Conservation (phyloP, 2,113 vertebrate genomes). For the Engraulis encrasicolus region DNA sequence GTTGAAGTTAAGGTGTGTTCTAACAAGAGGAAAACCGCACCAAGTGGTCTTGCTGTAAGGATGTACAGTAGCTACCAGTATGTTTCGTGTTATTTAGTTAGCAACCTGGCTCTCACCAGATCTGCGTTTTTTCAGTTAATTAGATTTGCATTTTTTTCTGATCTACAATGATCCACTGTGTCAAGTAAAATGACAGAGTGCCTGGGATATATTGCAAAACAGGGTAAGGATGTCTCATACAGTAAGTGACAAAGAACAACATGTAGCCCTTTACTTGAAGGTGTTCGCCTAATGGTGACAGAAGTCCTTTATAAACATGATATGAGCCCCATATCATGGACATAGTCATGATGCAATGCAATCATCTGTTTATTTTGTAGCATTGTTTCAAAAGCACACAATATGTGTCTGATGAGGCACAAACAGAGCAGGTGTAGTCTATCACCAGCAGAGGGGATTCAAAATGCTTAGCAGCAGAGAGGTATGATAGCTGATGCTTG, state of each 20-base stretch:
- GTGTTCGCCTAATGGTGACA: no score
- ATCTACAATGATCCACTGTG: neutral
- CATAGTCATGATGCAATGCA: no score
- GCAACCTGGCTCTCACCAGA: neutral
- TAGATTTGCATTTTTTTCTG: neutral
- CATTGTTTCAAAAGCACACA: neutral
- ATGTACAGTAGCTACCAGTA: neutral
- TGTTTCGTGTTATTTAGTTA: neutral
- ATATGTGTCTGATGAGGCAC: neutral
- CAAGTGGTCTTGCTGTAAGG: neutral
- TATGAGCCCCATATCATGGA: no score
- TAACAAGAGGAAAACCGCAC: neutral
- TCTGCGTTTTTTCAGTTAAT: neutral
- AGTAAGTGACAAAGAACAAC: no score
- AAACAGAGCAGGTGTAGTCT: neutral
- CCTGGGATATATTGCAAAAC: neutral
- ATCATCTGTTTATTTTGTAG: neutral
- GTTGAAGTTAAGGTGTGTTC: neutral
- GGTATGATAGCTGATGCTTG: neutral
- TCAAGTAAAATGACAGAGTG: neutral
- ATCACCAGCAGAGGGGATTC: neutral
- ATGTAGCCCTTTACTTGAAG: no score
- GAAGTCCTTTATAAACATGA: no score
- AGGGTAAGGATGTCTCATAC: no score
- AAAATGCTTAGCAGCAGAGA: neutral